These are phyloP conservation scores for Acrossocheilus fasciatus DNA, from an alignment of 2,797 vertebrate species.

Conservation along the genomic window DNA sequence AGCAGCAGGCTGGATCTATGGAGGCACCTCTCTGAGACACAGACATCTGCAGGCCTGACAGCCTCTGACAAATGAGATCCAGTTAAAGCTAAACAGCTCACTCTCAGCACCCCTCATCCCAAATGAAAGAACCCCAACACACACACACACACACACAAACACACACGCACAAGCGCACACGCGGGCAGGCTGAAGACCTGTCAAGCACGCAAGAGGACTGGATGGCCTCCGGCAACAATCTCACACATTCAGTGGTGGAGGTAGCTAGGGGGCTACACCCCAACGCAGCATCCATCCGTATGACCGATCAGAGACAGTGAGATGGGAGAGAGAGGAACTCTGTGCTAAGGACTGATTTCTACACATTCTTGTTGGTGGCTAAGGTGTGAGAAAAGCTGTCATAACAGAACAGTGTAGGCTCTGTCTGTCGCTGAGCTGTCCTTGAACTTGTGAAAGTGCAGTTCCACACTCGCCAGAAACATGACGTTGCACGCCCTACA, in stretches of 20 bases:
- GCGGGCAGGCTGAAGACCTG: slow-evolving; percentile 56
- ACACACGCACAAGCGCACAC: slow-evolving; percentile 27
- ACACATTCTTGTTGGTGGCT: slow-evolving; percentile 25
- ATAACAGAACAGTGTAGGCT: slow-evolving; percentile 34
- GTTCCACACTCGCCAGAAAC: neutral
- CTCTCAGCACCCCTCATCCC: slow-evolving; percentile 60
- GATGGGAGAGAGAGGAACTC: slow-evolving; percentile 26
- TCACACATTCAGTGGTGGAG: slow-evolving; percentile 61
- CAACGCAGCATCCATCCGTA: slow-evolving; percentile 55
- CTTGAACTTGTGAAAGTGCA: slow-evolving; percentile 51
- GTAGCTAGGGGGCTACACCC: slow-evolving; percentile 50
- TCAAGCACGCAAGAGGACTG: slow-evolving; percentile 57
- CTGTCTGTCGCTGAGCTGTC: slow-evolving; percentile 33
- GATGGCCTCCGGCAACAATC: slow-evolving; percentile 61
- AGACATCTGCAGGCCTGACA: slow-evolving; percentile 68
- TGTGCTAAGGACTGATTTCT: slow-evolving; percentile 31
- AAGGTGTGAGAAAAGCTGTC: slow-evolving; percentile 53
- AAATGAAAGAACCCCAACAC: slow-evolving; percentile 61
- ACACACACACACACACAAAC: slow-evolving; percentile 19
- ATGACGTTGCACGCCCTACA: slow-evolving; percentile 7
- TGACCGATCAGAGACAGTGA: slow-evolving; percentile 48
- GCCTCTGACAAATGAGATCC: slow-evolving; percentile 69
- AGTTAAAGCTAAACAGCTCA: slow-evolving; percentile 68
- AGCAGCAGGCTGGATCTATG: slow-evolving; percentile 62
- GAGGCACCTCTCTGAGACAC: slow-evolving; percentile 62